phyloP scores from a whole-genome alignment of 1,140 invertebrate genomes.

The Lepidotrigona ventralis region DNA sequence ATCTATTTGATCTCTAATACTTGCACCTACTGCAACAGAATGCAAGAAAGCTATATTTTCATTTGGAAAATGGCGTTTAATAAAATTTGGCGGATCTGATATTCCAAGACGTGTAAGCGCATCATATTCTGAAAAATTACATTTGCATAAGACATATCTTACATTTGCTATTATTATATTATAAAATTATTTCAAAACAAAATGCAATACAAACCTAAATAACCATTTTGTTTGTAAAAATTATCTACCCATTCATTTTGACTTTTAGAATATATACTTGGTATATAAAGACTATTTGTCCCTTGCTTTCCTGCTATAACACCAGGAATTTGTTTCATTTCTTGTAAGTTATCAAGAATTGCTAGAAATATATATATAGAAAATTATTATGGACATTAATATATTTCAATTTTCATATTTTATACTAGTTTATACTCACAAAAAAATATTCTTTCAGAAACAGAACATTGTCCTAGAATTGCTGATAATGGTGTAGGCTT shows the following conservation, averaged over 20 bases:
- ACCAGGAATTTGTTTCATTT: conserved; percentile 87
- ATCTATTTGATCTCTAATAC: conserved; percentile 89
- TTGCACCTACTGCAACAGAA: conserved; percentile 88
- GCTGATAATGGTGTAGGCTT: conserved; percentile 90
- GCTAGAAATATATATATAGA: conserved; percentile 76
- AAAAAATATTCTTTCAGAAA: conserved; percentile 93
- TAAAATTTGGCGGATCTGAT: conserved; percentile 89
- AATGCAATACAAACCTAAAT: conserved; percentile 83
- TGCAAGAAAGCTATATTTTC: conserved; percentile 88
- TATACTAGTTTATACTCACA: conserved; percentile 77
- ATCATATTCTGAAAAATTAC: conserved; percentile 88
- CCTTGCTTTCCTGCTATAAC: conserved; percentile 88
- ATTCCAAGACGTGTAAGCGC: conserved; percentile 93
- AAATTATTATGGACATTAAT: conserved; percentile 28
- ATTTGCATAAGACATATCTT: background rate
- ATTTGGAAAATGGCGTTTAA: conserved; percentile 88
- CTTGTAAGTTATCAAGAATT: conserved; percentile 84
- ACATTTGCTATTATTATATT: background rate
- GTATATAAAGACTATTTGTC: conserved; percentile 91
- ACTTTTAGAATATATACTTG: conserved; percentile 91
- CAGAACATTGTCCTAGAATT: conserved; percentile 89
- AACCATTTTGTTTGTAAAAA: conserved; percentile 97
- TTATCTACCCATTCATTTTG: conserved; percentile 94
- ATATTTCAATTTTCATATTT: background rate
- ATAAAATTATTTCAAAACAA: background rate